Evolutionary conservation across 1,140 invertebrate species (phyloP), one percentile per base, ranked within the genome.

Genomic region (Paralvinella palmiformis): DNA sequence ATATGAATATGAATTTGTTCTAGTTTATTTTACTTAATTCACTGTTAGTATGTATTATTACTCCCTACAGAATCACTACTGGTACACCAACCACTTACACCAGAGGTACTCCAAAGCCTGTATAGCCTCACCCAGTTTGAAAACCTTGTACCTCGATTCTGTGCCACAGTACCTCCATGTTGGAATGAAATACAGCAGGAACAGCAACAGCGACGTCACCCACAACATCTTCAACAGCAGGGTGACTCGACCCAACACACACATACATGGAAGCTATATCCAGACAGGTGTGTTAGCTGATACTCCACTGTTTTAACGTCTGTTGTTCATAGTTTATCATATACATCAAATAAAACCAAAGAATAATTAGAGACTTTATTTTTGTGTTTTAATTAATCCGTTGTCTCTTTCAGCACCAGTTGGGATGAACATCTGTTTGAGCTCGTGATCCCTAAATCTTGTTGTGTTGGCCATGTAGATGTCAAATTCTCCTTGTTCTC

Each of bases 381-480:
- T 44, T 3, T 20, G 13, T n/a, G 4, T 50, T 61, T 61, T n/a
- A 29, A 22, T 29, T 52, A 29, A 13, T 29, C 20, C 7, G 4
- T 13, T 33, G 4, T 57, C 24, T 59, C 17, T 72, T 79, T 27
- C 68, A 88, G 86, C 56, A 84, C 87, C 10, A 91, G 91, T 1
- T 94, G 91, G 89, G 91, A 94, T 72, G 92, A 94, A 72, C 92
- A 96, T 72, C 84, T 94, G 17, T 88, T 96, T 75, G 92, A 95
- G 78, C 81, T 96, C 0, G 91, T 90, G 4, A 78, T 96, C 63
- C 90, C 91, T 0, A 79, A 81, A 44, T 83, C 78, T 48, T 87
- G 87, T 37, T 86, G 85, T 50, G 83, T 93, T 62, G 91, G 91
- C 27, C 91, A 94, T 72, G 87, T 96, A 20, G 91, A 94, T 77